A percentile compares a stretch with the other conserved stretches of the same genome.
Evolutionary conservation across 2,797 vertebrate species (phyloP).

Genomic region (Acestrorhynchus altus): DNA sequence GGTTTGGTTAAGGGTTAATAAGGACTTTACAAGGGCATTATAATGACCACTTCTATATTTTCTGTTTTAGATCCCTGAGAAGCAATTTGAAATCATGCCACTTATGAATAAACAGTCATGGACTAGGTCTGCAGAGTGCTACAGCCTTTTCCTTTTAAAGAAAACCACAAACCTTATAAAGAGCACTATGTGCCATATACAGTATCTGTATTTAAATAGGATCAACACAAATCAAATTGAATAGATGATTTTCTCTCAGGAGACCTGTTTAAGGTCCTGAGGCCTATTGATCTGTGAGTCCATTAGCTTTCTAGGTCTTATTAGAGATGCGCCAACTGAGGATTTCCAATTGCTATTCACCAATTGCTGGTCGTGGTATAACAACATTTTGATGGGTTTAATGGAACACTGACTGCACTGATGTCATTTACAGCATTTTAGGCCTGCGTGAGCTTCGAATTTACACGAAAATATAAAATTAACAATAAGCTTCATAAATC

Average conservation of each 20-base stretch:
- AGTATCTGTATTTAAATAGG: not conserved
- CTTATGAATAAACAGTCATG: not conserved
- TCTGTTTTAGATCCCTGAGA: not conserved
- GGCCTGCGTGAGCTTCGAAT: too few species aligned
- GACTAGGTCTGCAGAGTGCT: not conserved
- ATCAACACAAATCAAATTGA: not conserved
- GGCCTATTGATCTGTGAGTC: constrained; percentile 49
- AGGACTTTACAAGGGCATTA: not conserved
- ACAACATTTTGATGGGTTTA: constrained; percentile 43
- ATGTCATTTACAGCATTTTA: not conserved
- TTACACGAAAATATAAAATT: not conserved
- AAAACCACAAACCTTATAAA: not conserved
- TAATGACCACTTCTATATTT: not conserved
- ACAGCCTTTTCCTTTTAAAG: not conserved
- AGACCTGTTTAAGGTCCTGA: constrained; percentile 25
- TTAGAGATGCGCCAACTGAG: constrained; percentile 42
- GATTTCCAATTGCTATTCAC: constrained; percentile 44
- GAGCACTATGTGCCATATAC: constrained; percentile 1
- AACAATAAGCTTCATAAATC: not conserved
- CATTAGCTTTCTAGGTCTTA: constrained; percentile 54
- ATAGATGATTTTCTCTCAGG: constrained; percentile 7
- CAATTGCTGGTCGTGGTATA: constrained; percentile 13
- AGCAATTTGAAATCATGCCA: not conserved
- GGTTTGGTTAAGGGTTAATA: too few species aligned
- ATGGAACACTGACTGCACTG: constrained; percentile 37